Base-by-base conservation (phyloP, 2,888 invertebrate genomes). In the Agrotis puta region DNA sequence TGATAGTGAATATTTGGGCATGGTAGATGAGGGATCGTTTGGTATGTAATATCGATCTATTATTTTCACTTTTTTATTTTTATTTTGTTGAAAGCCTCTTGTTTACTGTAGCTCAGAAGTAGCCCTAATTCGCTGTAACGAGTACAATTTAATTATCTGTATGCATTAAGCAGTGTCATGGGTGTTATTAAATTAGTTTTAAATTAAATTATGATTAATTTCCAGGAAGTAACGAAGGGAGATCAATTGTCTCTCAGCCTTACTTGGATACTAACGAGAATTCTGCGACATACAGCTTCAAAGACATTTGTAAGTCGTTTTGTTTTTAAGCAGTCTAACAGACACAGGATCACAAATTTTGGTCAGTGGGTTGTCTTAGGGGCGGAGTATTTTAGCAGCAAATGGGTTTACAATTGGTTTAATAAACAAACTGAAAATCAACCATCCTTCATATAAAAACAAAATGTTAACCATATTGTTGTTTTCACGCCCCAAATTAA, bases 261-360 rank as follows among this genome's bases (percentile, higher is more conserved):
- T 94, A 96, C 83, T 90, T 97, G 84, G 97, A 97, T 84, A 92
- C 96, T n/a, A 96, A 96, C 79, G 94, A 95, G 57, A 95, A 94
- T 69, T 92, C 90, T 80, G 88, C 89, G 59, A 74, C 92, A 18
- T 94, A 93, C 79, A 90, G 85, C 83, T 95, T 92, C 81, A 94
- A 92, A 88, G 95, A 95, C 80, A 79, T 95, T 80, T 90, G 96
- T 96, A 87, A 93, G 95, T 92, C 63, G 71, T 87, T 45, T 70
- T 73, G 24, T 91, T 91, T 45, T 2, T 0, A 14, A 14, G 3
- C 13, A 57, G 68, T 33, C 68, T 76, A 51, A 76, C 50, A 20
- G 16, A 33, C 11, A 56, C 0, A 39, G 39, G 11, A 39, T 39
- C 39, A 39, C n/a, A n/a, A n/a, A n/a, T n/a, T n/a, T n/a, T n/a